Evolutionary conservation across 2,113 vertebrate genomes (phyloP).

Genomic region (Phaetusa simplex): DNA sequence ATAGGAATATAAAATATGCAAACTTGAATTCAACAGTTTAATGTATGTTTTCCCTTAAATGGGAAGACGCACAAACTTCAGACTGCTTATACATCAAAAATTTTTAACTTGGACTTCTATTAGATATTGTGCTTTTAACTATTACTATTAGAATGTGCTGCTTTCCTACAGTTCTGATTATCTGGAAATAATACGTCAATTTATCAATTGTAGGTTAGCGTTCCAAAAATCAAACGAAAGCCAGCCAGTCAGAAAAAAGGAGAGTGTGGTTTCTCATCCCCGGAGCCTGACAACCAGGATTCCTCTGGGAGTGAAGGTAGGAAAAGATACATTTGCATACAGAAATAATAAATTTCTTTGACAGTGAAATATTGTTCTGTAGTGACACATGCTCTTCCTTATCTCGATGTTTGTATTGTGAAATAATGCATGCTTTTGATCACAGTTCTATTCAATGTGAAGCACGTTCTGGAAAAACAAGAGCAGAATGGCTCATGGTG

Average conservation of each 20-base stretch:
- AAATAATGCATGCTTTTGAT: neutral
- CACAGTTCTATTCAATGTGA: neutral
- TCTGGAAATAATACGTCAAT: neutral
- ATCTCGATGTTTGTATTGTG: neutral
- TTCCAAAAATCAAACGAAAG: constrained; percentile 92
- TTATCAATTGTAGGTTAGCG: constrained; percentile 83
- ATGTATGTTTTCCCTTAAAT: neutral
- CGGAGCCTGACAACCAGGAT: constrained; percentile 92
- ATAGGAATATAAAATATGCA: neutral
- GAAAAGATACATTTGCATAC: neutral
- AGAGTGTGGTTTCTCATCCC: constrained; percentile 92
- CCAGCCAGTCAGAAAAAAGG: constrained; percentile 84
- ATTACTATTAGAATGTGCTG: neutral
- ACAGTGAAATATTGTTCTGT: neutral
- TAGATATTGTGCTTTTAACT: neutral
- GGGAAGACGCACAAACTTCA: neutral
- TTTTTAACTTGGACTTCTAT: neutral
- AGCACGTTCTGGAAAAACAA: neutral
- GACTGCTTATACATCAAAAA: neutral
- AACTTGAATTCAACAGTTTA: neutral
- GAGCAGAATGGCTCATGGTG: neutral
- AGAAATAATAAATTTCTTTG: neutral
- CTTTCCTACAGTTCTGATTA: neutral
- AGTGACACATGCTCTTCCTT: neutral
- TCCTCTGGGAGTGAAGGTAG: constrained; percentile 96